These are phyloP conservation scores for Isotomurus palustris DNA, from an alignment of 2,888 invertebrate genomes.

Conservation along the genomic window DNA sequence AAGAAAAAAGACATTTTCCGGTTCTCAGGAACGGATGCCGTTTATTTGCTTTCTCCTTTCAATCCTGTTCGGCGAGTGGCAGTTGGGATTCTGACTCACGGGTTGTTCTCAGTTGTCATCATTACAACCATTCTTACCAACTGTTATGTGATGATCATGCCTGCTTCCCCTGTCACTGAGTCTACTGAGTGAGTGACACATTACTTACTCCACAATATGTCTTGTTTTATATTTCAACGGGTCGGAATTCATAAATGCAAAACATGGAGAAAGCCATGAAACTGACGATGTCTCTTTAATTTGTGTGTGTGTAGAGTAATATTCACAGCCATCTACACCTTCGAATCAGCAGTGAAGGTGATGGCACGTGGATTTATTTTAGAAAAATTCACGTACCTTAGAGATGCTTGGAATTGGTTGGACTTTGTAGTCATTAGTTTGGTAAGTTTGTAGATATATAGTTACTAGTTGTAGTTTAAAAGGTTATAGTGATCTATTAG, in stretches of 20 bases:
- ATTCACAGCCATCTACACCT: slow-evolving; percentile 99
- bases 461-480: no score
- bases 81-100: slow-evolving; percentile 97
- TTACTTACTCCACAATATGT: neutral
- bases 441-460: no score
- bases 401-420: slow-evolving; percentile 98
- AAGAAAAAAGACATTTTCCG: slow-evolving; percentile 98
- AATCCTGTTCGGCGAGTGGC: slow-evolving; percentile 81
- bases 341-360: slow-evolving; percentile 98
- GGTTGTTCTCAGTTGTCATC: slow-evolving; percentile 95
- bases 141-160: slow-evolving; percentile 99
- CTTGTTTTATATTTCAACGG: neutral
- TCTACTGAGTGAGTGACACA: slow-evolving; percentile 87
- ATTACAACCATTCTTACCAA: slow-evolving; percentile 97
- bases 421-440: slow-evolving; percentile 99
- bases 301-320: slow-evolving; percentile 81
- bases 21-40: slow-evolving; percentile 93
- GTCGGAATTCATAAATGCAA: neutral
- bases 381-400: slow-evolving; percentile 99
- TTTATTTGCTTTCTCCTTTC: slow-evolving; percentile 94
- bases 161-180: slow-evolving; percentile 87
- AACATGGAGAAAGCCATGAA: neutral
- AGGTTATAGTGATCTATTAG: neutral
- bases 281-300: neutral
- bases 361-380: slow-evolving; percentile 99